Evolutionary conservation across 2,113 vertebrate genomes (phyloP).

Genomic region (Stigmatopora argus): DNA sequence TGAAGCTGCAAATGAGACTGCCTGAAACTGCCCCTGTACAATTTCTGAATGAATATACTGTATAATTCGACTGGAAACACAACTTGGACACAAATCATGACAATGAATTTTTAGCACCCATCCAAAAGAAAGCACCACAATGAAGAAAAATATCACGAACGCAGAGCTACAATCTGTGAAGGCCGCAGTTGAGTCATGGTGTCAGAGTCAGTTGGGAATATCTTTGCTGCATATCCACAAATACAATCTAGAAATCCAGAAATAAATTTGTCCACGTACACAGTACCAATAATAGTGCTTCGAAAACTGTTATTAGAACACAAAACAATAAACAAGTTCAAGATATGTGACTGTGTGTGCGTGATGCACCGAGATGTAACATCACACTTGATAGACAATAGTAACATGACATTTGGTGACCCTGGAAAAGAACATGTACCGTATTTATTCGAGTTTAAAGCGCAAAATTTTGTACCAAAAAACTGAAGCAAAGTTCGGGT

Average conservation of each 20-base stretch:
- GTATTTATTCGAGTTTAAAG: too few relatives aligned
- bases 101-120: slow-evolving; percentile 65
- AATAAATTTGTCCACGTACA: neutral
- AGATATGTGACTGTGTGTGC: neutral
- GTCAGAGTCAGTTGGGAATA: neutral
- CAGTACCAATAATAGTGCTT: neutral
- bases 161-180: slow-evolving; percentile 18
- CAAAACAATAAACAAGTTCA: neutral
- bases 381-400: slow-evolving; percentile 1
- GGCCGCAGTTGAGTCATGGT: slow-evolving; percentile 26
- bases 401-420: neutral
- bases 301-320: neutral
- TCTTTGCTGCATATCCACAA: slow-evolving; percentile 4
- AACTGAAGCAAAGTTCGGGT: too few relatives aligned
- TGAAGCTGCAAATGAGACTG: slow-evolving; percentile 11
- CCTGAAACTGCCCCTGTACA: slow-evolving; percentile 5
- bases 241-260: slow-evolving; percentile 1
- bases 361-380: neutral
- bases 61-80: neutral
- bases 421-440: neutral
- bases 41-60: neutral
- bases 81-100: slow-evolving; percentile 31
- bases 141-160: slow-evolving; percentile 21
- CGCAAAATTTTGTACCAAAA: too few relatives aligned
- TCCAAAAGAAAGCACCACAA: slow-evolving; percentile 62